Percentiles rank a stretch among this genome's conserved stretches.
phyloP scores from a whole-genome alignment of 2,888 invertebrate genomes.

The Oscheius sp. region DNA sequence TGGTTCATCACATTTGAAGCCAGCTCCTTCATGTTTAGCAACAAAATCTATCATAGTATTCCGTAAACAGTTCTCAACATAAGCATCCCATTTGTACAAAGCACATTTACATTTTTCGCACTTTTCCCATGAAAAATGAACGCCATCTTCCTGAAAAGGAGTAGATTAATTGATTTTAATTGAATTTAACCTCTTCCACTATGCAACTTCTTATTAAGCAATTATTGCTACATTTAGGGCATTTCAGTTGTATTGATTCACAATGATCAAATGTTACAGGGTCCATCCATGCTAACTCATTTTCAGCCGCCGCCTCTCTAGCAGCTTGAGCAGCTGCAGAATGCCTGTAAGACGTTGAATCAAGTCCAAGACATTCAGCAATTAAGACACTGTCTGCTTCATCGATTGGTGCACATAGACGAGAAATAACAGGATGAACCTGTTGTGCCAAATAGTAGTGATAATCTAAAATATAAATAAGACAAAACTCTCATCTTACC shows the following conservation, averaged over 20 bases:
- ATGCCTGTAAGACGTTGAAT: constrained; percentile 49
- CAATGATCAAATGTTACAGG: constrained; percentile 38
- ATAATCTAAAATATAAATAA: constrained; percentile 76
- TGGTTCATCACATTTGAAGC: constrained; percentile 57
- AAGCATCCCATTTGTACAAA: neutral
- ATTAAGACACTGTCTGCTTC: constrained; percentile 89
- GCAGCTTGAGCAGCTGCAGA: constrained; percentile 39
- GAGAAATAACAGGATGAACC: constrained; percentile 91
- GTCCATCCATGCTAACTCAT: constrained; percentile 24
- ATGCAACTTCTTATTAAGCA: constrained; percentile 21
- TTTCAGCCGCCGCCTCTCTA: constrained; percentile 41
- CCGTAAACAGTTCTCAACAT: constrained; percentile 38
- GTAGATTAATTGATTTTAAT: neutral
- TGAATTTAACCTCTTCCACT: constrained; percentile 25
- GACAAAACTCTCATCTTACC: constrained; percentile 66
- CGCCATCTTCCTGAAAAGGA: neutral
- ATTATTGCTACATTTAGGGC: constrained; percentile 23
- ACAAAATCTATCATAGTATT: constrained; percentile 37
- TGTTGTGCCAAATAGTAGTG: constrained; percentile 93
- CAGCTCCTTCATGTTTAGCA: constrained; percentile 32
- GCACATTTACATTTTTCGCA: constrained; percentile 36
- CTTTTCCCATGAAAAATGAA: constrained; percentile 32
- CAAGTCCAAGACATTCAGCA: constrained; percentile 82
- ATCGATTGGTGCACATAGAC: constrained; percentile 93
- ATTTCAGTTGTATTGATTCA: constrained; percentile 46